These are phyloP conservation scores for Drosophila anceps DNA, from an alignment of 2,888 invertebrate species.

Conservation along the genomic window DNA sequence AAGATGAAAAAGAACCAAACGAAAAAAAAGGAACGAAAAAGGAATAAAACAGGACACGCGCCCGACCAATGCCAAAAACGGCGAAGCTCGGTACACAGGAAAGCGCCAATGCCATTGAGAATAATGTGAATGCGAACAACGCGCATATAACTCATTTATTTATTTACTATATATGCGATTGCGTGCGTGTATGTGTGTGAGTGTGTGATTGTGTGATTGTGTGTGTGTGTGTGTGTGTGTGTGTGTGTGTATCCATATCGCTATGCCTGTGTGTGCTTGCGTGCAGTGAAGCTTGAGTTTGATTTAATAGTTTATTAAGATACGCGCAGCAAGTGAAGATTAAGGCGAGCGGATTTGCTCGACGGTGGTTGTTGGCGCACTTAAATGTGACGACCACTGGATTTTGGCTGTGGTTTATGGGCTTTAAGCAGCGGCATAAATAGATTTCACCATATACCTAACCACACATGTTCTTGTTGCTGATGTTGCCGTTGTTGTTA, in stretches of 20 bases:
- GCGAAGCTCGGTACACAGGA: slow-evolving; percentile 52
- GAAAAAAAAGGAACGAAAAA: slow-evolving; percentile 15
- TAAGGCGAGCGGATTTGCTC: slow-evolving; percentile 71
- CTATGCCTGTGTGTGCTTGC: slow-evolving; percentile 57
- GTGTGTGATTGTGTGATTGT: neutral
- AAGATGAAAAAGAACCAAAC: slow-evolving; percentile 55
- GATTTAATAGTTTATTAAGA: slow-evolving; percentile 80
- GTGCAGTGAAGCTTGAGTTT: slow-evolving; percentile 79
- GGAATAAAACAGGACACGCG: slow-evolving; percentile 50
- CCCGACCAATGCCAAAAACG: slow-evolving; percentile 55
- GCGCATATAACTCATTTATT: slow-evolving; percentile 78
- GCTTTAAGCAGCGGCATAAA: slow-evolving; percentile 70
- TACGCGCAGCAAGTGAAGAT: slow-evolving; percentile 77
- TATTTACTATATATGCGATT: slow-evolving; percentile 63
- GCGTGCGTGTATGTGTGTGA: slow-evolving; percentile 2
- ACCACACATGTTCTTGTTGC: slow-evolving; percentile 13
- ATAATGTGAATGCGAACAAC: slow-evolving; percentile 73
- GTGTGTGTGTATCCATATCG: slow-evolving; percentile 33
- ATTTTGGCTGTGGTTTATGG: slow-evolving; percentile 77
- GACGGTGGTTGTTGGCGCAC: slow-evolving; percentile 56
- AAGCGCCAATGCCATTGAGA: slow-evolving; percentile 68
- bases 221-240: slow-evolving; percentile 22
- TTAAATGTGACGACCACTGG: slow-evolving; percentile 78
- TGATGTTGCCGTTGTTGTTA: slow-evolving; percentile 2
- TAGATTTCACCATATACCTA: slow-evolving; percentile 53